Evolutionary conservation across 2,888 invertebrate genomes (phyloP).

Genomic region (Bombyx huttoni): DNA sequence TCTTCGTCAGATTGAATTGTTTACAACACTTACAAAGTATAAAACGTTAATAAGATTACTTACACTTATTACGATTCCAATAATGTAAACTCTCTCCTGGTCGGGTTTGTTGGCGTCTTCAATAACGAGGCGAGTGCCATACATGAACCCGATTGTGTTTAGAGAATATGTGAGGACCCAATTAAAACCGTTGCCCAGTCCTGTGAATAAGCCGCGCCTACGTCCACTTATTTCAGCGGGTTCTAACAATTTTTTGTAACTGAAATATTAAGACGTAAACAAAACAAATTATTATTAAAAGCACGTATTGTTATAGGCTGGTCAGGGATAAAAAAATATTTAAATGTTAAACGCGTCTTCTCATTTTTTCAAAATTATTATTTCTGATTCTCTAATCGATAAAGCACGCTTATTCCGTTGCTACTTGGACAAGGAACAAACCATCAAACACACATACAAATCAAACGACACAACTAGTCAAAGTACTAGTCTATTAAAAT

Average conservation of each 20-base stretch:
- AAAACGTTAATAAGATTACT: slow-evolving; percentile 22
- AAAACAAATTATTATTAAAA: not conserved
- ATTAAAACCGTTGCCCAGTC: slow-evolving; percentile 79
- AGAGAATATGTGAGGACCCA: slow-evolving; percentile 83
- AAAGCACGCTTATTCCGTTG: no score
- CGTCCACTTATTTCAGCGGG: slow-evolving; percentile 77
- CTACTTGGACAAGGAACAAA: no score
- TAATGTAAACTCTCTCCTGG: slow-evolving; percentile 75
- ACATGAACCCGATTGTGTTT: slow-evolving; percentile 83
- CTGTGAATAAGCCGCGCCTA: slow-evolving; percentile 76
- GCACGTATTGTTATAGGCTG: no score
- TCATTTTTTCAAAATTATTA: no score
- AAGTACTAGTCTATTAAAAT: no score
- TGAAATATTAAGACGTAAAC: slow-evolving; percentile 11
- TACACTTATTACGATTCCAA: slow-evolving; percentile 79
- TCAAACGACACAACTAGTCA: no score
- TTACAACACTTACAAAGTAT: no score
- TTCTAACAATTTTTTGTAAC: slow-evolving; percentile 68
- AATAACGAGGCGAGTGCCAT: slow-evolving; percentile 81
- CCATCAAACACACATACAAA: no score
- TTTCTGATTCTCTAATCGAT: no score
- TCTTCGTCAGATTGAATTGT: no score
- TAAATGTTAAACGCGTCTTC: no score
- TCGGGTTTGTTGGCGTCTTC: slow-evolving; percentile 69
- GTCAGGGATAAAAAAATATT: no score